A percentile compares a stretch with the other conserved stretches of the same genome.
Conservation (phyloP, 2,888 invertebrate species). For the Spodoptera picta region DNA sequence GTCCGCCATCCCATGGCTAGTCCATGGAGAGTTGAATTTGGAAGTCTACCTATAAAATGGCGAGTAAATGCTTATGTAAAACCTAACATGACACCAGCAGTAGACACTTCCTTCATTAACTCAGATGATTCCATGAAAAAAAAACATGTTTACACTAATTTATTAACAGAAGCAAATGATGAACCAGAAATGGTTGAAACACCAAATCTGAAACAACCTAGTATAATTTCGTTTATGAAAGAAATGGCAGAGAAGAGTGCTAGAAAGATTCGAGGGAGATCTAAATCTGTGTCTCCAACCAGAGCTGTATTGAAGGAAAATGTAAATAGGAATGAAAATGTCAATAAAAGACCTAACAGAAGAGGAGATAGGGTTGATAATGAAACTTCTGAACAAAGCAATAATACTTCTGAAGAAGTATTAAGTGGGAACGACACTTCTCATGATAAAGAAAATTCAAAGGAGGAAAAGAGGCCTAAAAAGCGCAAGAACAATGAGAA, state of each 20-base stretch:
- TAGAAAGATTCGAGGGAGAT: conserved; percentile 72
- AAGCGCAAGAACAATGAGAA: conserved; percentile 58
- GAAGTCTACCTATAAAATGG: conserved; percentile 82
- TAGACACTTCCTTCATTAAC: conserved; percentile 81
- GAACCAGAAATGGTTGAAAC: conserved; percentile 64
- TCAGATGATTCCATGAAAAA: conserved; percentile 71
- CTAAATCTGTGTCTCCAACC: conserved; percentile 61
- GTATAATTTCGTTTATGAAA: conserved; percentile 83
- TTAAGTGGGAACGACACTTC: conserved; percentile 52
- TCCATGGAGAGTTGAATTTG: conserved; percentile 85
- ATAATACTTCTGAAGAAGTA: conserved; percentile 49
- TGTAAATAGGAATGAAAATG: conserved; percentile 38
- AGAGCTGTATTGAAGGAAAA: conserved; percentile 70
- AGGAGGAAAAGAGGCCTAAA: conserved; percentile 46
- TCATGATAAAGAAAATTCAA: conserved; percentile 58
- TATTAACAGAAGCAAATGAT: conserved; percentile 68
- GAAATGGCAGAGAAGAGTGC: conserved; percentile 77
- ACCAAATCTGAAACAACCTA: conserved; percentile 78
- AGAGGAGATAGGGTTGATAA: conserved; percentile 9
- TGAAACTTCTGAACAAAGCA: conserved; percentile 48
- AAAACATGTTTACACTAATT: conserved; percentile 83
- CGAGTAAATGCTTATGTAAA: conserved; percentile 82
- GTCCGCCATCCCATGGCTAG: conserved; percentile 76
- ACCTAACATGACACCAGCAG: conserved; percentile 85
- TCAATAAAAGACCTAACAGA: conserved; percentile 20